Conservation (phyloP, 1,140 invertebrate genomes). For the Chionoecetes opilio region DNA sequence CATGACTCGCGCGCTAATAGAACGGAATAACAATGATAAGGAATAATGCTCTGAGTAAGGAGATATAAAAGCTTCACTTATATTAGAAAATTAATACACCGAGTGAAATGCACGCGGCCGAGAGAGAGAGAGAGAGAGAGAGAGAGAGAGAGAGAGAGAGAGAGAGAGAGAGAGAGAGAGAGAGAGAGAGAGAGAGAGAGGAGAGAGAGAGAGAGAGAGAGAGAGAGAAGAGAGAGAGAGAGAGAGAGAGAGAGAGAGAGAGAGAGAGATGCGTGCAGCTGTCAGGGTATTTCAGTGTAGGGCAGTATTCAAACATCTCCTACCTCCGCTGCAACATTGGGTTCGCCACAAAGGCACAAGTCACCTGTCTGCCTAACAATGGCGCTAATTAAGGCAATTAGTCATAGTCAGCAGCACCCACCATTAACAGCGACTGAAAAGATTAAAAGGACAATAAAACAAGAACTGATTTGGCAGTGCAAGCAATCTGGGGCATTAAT, state of each 20-base stretch:
- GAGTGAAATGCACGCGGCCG: background rate
- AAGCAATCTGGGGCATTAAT: slow-evolving; percentile 29
- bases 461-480: slow-evolving; percentile 18
- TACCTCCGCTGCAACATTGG: background rate
- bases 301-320: background rate
- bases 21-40: slow-evolving; percentile 9
- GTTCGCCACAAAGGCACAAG: background rate
- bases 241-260: slow-evolving; percentile 9
- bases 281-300: background rate
- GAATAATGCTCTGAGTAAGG: background rate
- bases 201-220: slow-evolving; percentile 19
- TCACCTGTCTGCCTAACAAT: slow-evolving; percentile 15
- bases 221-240: slow-evolving; percentile 27
- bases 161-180: slow-evolving; percentile 27
- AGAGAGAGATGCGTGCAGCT: slow-evolving; percentile 4
- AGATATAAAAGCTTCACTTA: slow-evolving; percentile 30
- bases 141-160: slow-evolving; percentile 16
- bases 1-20: background rate
- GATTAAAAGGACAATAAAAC: slow-evolving; percentile 31
- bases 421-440: slow-evolving; percentile 9
- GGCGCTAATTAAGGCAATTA: slow-evolving; percentile 29
- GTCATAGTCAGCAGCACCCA: background rate
- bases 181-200: slow-evolving; percentile 7
- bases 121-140: background rate
- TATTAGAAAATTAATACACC: background rate